phyloP scores from a whole-genome alignment of 2,888 invertebrate genomes.

The Drosophila mercatorum region DNA sequence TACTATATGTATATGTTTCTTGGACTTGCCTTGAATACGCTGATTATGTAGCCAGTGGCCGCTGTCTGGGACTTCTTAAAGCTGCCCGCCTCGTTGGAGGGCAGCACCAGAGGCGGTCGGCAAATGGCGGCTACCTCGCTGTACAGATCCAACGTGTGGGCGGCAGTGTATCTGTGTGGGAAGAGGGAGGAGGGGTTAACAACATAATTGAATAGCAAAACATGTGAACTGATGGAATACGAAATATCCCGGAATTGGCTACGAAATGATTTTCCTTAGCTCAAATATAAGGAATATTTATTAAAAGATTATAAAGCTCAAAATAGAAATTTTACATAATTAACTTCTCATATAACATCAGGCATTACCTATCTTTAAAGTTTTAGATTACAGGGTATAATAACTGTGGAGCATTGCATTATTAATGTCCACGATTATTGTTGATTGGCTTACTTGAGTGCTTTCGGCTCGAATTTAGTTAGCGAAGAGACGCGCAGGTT shows the following conservation, averaged over 20 bases:
- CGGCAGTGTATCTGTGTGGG: slow-evolving; percentile 90
- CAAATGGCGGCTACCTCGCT: slow-evolving; percentile 96
- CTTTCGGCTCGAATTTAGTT: slow-evolving; percentile 93
- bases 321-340: too few relatives aligned
- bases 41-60: slow-evolving; percentile 95
- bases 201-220: slow-evolving; percentile 10
- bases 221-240: background rate
- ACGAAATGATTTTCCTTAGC: background rate
- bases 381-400: slow-evolving; percentile 2
- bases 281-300: background rate
- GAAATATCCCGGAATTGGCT: background rate
- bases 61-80: slow-evolving; percentile 92
- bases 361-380: background rate
- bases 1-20: background rate
- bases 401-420: background rate
- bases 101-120: slow-evolving; percentile 89
- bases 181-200: background rate
- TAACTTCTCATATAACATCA: background rate
- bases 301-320: background rate
- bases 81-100: slow-evolving; percentile 90
- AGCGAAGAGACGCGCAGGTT: slow-evolving; percentile 93
- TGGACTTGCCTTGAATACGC: slow-evolving; percentile 90
- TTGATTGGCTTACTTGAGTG: slow-evolving; percentile 84
- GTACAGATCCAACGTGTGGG: slow-evolving; percentile 94
- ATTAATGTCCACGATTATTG: background rate